phyloP scores from a whole-genome alignment of 2,888 invertebrate species.

The Cerceris rybyensis region DNA sequence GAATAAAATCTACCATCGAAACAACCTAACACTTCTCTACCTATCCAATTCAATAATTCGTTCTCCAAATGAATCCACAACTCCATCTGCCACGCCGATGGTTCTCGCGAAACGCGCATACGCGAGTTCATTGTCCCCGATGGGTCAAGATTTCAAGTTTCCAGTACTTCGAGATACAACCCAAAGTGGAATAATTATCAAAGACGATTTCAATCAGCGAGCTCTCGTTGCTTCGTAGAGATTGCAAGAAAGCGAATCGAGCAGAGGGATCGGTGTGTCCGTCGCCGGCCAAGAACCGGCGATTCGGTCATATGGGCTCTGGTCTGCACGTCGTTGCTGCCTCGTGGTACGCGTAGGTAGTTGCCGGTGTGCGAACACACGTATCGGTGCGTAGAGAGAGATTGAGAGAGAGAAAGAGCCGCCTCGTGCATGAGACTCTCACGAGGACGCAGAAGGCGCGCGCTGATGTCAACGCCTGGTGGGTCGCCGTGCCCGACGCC shows the following conservation, averaged over 20 bases:
- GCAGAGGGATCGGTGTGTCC: constrained; percentile 28
- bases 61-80: no score
- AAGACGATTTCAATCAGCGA: no score
- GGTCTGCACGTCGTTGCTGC: constrained; percentile 38
- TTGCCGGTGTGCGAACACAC: background rate
- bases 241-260: background rate
- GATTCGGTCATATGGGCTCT: constrained; percentile 39
- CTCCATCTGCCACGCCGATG: no score
- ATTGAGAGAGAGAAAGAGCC: constrained; percentile 1
- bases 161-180: no score
- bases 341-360: constrained; percentile 43
- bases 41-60: no score
- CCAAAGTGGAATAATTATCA: no score
- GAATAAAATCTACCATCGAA: no score
- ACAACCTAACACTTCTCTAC: no score
- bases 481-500: constrained; percentile 73
- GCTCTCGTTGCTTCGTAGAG: no score
- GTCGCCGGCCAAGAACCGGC: constrained; percentile 62
- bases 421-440: constrained; percentile 4
- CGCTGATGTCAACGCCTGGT: constrained; percentile 77
- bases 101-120: no score
- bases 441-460: constrained; percentile 39
- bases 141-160: no score
- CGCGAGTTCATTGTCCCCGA: no score
- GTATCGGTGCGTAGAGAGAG: constrained; percentile 18